Conservation (phyloP, 2,113 vertebrate genomes). For the Paracanthobrama guichenoti region DNA sequence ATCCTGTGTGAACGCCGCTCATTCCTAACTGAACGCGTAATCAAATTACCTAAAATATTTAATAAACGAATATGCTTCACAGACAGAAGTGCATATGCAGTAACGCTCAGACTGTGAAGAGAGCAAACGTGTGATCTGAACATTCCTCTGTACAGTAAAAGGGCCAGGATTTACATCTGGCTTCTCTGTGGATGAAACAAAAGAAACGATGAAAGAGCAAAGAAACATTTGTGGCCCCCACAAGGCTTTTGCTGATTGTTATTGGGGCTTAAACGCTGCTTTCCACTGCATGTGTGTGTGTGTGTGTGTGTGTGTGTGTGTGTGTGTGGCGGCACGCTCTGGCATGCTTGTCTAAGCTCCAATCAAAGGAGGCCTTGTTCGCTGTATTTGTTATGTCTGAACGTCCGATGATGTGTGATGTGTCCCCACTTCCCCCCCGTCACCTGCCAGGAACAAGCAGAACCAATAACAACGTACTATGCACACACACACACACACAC, state of each 20-base stretch:
- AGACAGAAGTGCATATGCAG: background rate
- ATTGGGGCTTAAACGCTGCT: constrained; percentile 16
- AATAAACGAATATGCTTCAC: background rate
- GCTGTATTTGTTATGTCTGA: constrained; percentile 58
- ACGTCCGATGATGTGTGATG: constrained; percentile 41
- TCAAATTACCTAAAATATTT: background rate
- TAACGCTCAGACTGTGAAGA: background rate
- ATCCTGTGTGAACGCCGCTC: background rate
- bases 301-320: constrained; percentile 12
- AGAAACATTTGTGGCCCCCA: background rate
- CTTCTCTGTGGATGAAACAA: background rate
- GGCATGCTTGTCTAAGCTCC: constrained; percentile 51
- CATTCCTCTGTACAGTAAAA: background rate
- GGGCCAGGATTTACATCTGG: background rate
- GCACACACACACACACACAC: constrained; percentile 19
- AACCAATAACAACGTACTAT: constrained; percentile 34
- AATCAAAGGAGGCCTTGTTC: constrained; percentile 60
- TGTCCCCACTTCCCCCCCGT: constrained; percentile 42
- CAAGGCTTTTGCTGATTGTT: constrained; percentile 19
- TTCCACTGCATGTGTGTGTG: constrained; percentile 7
- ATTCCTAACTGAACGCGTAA: background rate
- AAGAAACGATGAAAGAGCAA: constrained; percentile 11
- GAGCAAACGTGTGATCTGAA: background rate
- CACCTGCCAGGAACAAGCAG: constrained; percentile 45
- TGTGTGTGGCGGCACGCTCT: constrained; percentile 38